Evolutionary conservation across 92 coral and sea anemone genomes (phyloP).

Genomic region (Porites cylindrica): DNA sequence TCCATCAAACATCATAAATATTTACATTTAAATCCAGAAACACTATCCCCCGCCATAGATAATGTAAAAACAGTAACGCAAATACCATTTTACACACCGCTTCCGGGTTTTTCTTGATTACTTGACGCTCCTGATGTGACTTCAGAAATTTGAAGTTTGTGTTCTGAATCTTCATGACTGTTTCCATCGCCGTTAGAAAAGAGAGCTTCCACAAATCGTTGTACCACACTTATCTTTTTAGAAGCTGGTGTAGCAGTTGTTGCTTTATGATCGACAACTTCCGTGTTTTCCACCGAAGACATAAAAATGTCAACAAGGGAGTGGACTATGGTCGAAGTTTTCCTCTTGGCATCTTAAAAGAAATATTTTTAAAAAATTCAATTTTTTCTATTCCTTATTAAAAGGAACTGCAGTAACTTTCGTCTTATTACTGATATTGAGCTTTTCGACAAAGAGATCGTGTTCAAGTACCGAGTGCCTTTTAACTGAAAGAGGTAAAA

Average conservation of each 20-base stretch:
- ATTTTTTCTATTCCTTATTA: no score
- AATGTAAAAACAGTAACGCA: not conserved
- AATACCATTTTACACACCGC: not conserved
- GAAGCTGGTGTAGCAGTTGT: not conserved
- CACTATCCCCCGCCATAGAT: no score
- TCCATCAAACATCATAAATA: no score
- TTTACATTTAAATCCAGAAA: not conserved
- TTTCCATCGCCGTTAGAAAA: not conserved
- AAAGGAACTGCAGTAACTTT: no score
- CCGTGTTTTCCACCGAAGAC: not conserved
- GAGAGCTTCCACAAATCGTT: not conserved
- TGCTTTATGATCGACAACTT: not conserved
- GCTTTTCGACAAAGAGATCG: no score
- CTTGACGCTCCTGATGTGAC: not conserved
- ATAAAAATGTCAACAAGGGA: not conserved
- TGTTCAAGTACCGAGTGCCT: no score
- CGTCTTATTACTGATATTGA: no score
- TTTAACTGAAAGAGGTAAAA: no score
- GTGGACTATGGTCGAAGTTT: not conserved
- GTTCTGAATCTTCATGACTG: not conserved
- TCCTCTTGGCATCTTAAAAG: not conserved
- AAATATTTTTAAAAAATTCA: no score
- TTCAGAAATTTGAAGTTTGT: not conserved
- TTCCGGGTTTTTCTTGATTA: no score
- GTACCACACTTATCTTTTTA: not conserved